phyloP scores from a whole-genome alignment of 2,888 invertebrate species.

The Drosophila bunnanda region DNA sequence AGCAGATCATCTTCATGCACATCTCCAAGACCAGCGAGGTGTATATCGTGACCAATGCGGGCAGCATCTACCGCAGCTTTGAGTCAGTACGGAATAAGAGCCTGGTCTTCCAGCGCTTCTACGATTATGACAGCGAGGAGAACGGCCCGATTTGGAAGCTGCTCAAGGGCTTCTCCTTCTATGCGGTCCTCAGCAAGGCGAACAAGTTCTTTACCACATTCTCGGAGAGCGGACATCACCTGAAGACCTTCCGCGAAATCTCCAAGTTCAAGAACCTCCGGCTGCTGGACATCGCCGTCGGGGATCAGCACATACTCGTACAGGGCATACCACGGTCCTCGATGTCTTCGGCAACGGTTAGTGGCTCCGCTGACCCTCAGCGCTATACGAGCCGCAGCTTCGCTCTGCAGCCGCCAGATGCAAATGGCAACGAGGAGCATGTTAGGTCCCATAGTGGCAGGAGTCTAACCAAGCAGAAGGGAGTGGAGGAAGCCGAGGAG shows the following conservation, averaged over 20 bases:
- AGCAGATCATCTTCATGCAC: constrained; percentile 83
- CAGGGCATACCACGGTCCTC: constrained; percentile 82
- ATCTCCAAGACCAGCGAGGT: constrained; percentile 84
- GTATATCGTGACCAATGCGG: constrained; percentile 83
- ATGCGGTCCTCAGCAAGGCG: constrained; percentile 82
- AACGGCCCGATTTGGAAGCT: constrained; percentile 84
- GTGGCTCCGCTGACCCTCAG: constrained; percentile 58
- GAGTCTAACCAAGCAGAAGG: constrained; percentile 53
- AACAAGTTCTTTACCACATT: constrained; percentile 84
- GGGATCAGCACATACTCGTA: constrained; percentile 83
- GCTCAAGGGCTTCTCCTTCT: constrained; percentile 83
- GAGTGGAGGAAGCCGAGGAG: constrained; percentile 45
- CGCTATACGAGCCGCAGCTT: constrained; percentile 74
- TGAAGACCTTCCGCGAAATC: constrained; percentile 84
- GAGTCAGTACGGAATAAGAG: constrained; percentile 82
- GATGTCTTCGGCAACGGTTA: constrained; percentile 65
- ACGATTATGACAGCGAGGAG: constrained; percentile 84
- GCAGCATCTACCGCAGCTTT: constrained; percentile 83
- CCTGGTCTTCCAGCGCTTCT: constrained; percentile 83
- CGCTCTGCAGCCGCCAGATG: constrained; percentile 65
- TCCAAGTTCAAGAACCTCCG: constrained; percentile 84
- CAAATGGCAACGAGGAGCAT: constrained; percentile 59
- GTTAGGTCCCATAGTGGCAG: constrained; percentile 53
- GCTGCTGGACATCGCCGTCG: constrained; percentile 82
- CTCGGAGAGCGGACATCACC: constrained; percentile 84